Evolutionary conservation across 2,888 invertebrate species (phyloP).

Genomic region (Lycophotia porphyrea): DNA sequence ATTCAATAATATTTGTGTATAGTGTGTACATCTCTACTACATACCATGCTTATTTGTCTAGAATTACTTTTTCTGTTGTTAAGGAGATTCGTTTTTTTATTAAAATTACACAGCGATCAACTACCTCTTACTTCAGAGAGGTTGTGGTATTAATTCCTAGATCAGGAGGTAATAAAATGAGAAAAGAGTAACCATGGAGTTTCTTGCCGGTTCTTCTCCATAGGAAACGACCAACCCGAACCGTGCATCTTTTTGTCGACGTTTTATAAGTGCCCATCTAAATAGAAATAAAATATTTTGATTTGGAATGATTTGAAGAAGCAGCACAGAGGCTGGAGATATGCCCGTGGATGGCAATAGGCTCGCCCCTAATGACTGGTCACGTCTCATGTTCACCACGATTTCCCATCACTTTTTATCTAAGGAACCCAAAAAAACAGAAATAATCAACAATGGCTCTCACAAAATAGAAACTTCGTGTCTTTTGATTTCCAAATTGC

Average conservation of each 20-base stretch:
- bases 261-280: too few relatives aligned
- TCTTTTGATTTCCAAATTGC: background rate
- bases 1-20: constrained; percentile 34
- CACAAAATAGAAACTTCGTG: background rate
- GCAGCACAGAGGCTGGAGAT: too few relatives aligned
- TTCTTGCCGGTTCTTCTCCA: too few relatives aligned
- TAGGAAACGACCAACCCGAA: too few relatives aligned
- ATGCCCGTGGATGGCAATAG: background rate
- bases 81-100: too few relatives aligned
- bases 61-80: background rate
- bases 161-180: background rate
- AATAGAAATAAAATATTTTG: too few relatives aligned
- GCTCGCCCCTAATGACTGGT: background rate
- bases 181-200: too few relatives aligned
- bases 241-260: too few relatives aligned
- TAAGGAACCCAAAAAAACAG: background rate
- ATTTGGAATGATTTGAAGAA: too few relatives aligned
- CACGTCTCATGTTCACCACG: background rate
- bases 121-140: too few relatives aligned
- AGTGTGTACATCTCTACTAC: background rate
- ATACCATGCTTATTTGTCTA: background rate
- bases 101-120: background rate
- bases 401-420: background rate
- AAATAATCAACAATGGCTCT: background rate
- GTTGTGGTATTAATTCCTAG: background rate